Base-by-base conservation (phyloP, 2,113 vertebrate genomes). In the Theristicus caerulescens region DNA sequence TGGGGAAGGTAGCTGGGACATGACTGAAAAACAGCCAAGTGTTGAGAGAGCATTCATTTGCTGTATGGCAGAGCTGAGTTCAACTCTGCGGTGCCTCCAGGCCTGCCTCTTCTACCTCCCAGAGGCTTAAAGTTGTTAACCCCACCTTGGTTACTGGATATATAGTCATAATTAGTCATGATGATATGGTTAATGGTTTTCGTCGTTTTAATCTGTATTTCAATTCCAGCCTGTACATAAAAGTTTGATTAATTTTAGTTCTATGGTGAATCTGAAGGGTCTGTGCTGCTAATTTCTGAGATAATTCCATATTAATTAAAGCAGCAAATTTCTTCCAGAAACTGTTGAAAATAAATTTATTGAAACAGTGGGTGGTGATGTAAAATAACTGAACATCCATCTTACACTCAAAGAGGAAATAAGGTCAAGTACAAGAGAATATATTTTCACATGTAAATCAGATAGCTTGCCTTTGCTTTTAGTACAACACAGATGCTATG, bases 231-330 rank as follows among this genome's bases (percentile, higher is more conserved):
- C 61, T 58, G 34, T 64, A 82, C 42, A 36, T 69, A 59, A 79
- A 54, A 61, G 16, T 76, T 71, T 76, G 70, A 93, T 91, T 90
- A 62, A 74, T 88, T 95, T 94, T 66, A 87, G 26, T 73, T 85
- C 62, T 70, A 62, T n/a, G 24, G 32, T 76, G 73, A 95, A 69
- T 83, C 64, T 86, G 67, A 94, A 82, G 40, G 54, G 59, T 90
- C 61, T 93, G 44, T 73, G 46, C 42, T 49, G 10, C 42, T 79
- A 81, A 94, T 84, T 96, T 93, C 77, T 84, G 59, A 91, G 57
- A 91, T 86, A 93, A 95, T 84, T 82, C 77, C 57, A 3, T 38
- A 88, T 49, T 97, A 94, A 93, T 95, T 92, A 88, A 96, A 92
- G 61, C 42, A 64, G 69, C 52, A 79, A 84, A 81, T 92, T 95